Conservation (phyloP, 2,888 invertebrate genomes). For the Drosophila hamatofila region DNA sequence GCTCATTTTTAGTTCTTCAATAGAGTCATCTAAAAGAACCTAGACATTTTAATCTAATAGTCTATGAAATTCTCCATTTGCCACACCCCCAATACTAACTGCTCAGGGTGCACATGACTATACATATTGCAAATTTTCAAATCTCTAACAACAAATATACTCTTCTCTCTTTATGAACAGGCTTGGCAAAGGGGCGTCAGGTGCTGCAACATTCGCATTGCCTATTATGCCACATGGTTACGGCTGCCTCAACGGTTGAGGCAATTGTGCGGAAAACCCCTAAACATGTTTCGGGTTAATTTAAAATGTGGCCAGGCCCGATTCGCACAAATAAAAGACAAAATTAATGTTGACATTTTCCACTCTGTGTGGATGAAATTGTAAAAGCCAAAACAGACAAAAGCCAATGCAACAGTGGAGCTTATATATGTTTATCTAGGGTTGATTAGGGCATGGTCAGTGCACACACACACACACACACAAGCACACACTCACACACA, state of each 20-base stretch:
- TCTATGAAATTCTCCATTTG: background rate
- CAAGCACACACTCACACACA: background rate
- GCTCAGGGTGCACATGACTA: background rate
- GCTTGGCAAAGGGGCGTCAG: slow-evolving; percentile 54
- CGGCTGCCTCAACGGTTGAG: slow-evolving; percentile 60
- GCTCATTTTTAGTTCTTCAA: no score
- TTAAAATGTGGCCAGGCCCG: slow-evolving; percentile 82
- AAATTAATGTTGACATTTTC: slow-evolving; percentile 84
- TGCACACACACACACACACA: slow-evolving; percentile 9
- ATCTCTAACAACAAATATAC: background rate
- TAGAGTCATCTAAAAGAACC: no score
- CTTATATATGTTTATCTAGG: slow-evolving; percentile 40
- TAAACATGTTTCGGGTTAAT: slow-evolving; percentile 84
- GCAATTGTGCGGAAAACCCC: slow-evolving; percentile 83
- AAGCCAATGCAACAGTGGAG: slow-evolving; percentile 58
- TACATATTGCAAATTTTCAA: background rate
- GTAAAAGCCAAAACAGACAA: slow-evolving; percentile 65
- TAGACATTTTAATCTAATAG: background rate
- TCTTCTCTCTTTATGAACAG: background rate
- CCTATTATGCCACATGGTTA: slow-evolving; percentile 63
- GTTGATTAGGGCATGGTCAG: slow-evolving; percentile 46
- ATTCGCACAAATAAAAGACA: slow-evolving; percentile 81
- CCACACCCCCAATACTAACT: background rate
- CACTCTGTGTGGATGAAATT: slow-evolving; percentile 79
- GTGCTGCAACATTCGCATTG: slow-evolving; percentile 57